Percentiles rank a stretch among this genome's conserved stretches.
Evolutionary conservation across 2,888 invertebrate species (phyloP).

Genomic region (Metopia argyrocephala): DNA sequence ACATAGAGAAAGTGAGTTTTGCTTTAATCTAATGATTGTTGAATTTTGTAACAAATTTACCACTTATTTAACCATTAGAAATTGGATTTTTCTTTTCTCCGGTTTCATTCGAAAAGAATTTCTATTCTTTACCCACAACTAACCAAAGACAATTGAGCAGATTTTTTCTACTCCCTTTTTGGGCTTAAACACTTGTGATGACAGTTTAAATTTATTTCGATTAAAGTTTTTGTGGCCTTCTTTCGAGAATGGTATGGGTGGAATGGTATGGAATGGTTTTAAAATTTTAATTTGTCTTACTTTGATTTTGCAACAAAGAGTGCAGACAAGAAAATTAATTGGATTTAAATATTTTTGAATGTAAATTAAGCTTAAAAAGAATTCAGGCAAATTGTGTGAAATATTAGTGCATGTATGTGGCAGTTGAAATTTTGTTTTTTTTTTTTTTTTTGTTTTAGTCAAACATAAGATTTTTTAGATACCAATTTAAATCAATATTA

Average conservation of each 20-base stretch:
- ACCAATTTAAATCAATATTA: too few species aligned
- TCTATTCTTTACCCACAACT: background rate
- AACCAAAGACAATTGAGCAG: conserved; percentile 12
- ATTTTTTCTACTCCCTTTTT: background rate
- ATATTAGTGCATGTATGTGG: too few species aligned
- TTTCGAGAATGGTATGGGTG: too few species aligned
- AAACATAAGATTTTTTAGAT: too few species aligned
- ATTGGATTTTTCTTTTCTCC: conserved; percentile 10
- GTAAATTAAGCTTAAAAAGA: background rate
- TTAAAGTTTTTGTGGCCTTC: conserved; percentile 62
- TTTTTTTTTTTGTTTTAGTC: too few species aligned
- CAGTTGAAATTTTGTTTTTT: too few species aligned
- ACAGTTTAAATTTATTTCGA: conserved; percentile 60
- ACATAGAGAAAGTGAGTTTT: background rate
- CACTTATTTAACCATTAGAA: conserved; percentile 61
- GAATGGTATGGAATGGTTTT: too few species aligned
- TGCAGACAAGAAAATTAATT: conserved; percentile 36
- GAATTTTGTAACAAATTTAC: conserved; percentile 52
- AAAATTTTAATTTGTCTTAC: conserved; percentile 23
- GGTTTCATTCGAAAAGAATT: background rate
- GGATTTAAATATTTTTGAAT: conserved; percentile 7
- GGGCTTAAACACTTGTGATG: conserved; percentile 60
- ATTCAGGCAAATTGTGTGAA: background rate
- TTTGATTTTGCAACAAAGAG: conserved; percentile 31
- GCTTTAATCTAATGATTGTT: conserved; percentile 41